Evolutionary conservation across 2,797 vertebrate species (phyloP), one percentile per base, ranked within the genome.

Genomic region (Diplodus puntazzo): DNA sequence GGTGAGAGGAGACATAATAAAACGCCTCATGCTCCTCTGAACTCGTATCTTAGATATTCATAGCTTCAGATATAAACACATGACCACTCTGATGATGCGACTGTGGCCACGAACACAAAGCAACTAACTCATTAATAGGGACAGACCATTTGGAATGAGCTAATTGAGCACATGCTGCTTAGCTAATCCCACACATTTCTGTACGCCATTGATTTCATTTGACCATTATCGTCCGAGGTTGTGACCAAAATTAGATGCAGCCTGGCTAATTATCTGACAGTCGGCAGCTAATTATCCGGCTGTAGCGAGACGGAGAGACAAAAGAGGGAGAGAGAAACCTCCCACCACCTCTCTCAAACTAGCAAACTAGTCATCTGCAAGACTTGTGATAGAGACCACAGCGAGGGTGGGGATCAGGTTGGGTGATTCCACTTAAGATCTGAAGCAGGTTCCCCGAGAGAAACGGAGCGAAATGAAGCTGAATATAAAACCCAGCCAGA

Each of bases 211-310:
- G 91, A 92, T 92, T 92, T 89, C 89, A 91, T 93, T 92, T 91
- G 89, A 93, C 92, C 91, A 88, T 91, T 87, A 90, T 88, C 79
- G 84, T 89, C 85, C 67, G 83, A 91, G 92, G 93, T 93, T 91
- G 91, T 69, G 92, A 94, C 90, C 92, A 92, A 91, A 92, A 93
- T 91, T 88, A 92, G 91, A 92, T 87, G 92, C 92, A 88, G 88
- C 75, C 82, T 57, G 85, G 80, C 86, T 93, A 94, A 94, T 93
- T 92, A 93, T 90, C 92, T 88, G 88, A 92, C 92, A 90, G 92
- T 91, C 85, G 79, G 87, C 86, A 74, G 90, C 92, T 92, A 93
- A 94, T 94, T 93, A 93, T 89, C 90, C 49, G 52, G 78, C 88
- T 82, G 87, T 46, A 71, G 83, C 11, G 77, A 88, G 78, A 77